Evolutionary conservation across 1,140 invertebrate genomes (phyloP), one percentile per base, ranked within the genome.

Genomic region (Drosophila varians): DNA sequence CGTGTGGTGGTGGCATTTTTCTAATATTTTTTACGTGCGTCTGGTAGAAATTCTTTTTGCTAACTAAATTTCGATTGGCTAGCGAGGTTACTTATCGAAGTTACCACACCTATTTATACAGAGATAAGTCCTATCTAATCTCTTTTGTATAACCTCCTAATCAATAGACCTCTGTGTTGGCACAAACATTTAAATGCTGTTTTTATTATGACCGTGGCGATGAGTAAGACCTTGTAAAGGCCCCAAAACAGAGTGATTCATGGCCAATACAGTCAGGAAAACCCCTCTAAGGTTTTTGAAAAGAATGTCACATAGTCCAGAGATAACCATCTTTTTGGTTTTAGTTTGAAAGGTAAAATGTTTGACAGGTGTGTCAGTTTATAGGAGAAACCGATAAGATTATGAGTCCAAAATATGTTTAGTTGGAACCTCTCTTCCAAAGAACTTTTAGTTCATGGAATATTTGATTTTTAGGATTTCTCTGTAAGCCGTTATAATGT

Each of bases 1-100:
- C 60, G 28, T 80, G 77, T 66, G 77, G 77, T 54, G 77, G 66
- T 43, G 77, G 57, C 77, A 82, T 82, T 64, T 45, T 65, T 66
- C 1, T 14, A 65, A 31, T 66, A 66, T 21, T 53, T 43, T 14
- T 38, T 1, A 38, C 57, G 52, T 65, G 71, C 43, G 25, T 38
- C 49, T 19, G 26, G 18, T 8, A 48, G 31, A 40, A 61, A 51
- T 28, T 68, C 45, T 52, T 54, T 1, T 40, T 34, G 34, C 12
- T 26, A 40, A 77, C 43, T 74, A 55, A 65, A 72, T 31, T 26
- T 8, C 43, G 25, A 23, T 51, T 43, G 38, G 12, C 11, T 11
- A 31, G 16, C 11, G 21, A 6, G 46, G 38, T 26, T 26, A 52
- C 69, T 72, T 48, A 72, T 72, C 68, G 11, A 26, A 58, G 19